Base-by-base conservation (phyloP, 2,113 vertebrate genomes). In the Morphnarchus princeps region DNA sequence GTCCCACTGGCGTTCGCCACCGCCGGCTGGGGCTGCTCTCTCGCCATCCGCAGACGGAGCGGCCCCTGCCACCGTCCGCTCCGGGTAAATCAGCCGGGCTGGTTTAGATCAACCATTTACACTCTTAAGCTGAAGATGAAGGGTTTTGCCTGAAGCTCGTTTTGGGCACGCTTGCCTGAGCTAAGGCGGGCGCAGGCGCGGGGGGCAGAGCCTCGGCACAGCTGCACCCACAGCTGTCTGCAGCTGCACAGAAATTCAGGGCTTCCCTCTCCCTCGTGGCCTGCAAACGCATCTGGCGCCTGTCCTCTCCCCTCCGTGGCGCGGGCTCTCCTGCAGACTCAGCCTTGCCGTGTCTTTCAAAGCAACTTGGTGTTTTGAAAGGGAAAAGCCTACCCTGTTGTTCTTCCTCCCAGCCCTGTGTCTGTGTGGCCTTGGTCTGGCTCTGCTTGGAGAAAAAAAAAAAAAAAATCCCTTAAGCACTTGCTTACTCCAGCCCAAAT, bases 141-240 rank as follows among this genome's bases (percentile, higher is more conserved):
- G 61, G 70, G 15, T 24, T 94, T 80, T 86, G 40, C 59, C 71
- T 25, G 45, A 40, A 89, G 50, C 58, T 72, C 0, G 0, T n/a
- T 93, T 65, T 22, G 62, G 63, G 40, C 69, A 36, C 2, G 2
- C 32, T 52, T 10, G 36, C 59, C 57, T 66, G 63, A 61, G 62
- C 67, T 36, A 14, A 4, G 15, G 38, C 3, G 6, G 15, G 47
- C 0, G 1, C 50, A 74, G 73, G 28, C 0, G 0, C 0, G 2
- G 38, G 50, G 45, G 45, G 36, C 31, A 8, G 59, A 69, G 65
- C 50, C 2, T 18, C 0, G 0, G 50, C 61, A 49, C 79, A 82
- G 47, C 82, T 58, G 92, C 17, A 55, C 49, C 29, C 52, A 50
- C 87, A 94, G 58, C 83, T 94, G 72, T 43, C 89, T 67, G 40